A percentile compares a stretch with the other conserved stretches of the same genome.
phyloP scores from a whole-genome alignment of 2,113 vertebrate species.

The Illadopsis cleaveri region DNA sequence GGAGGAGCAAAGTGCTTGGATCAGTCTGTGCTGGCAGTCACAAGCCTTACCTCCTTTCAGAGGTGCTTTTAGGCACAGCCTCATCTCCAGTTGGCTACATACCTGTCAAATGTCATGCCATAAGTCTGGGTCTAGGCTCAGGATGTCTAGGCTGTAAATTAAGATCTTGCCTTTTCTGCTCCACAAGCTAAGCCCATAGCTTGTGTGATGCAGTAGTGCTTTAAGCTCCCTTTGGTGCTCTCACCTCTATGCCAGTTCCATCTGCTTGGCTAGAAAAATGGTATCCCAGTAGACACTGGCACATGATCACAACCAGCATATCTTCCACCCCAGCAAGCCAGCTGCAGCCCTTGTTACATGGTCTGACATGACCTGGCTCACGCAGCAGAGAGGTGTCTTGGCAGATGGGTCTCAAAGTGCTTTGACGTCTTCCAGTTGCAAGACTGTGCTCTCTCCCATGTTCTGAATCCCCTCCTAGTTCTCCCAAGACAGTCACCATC shows the following conservation, averaged over 20 bases:
- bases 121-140: neutral
- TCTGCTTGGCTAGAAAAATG: neutral
- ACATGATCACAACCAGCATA: neutral
- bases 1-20: neutral
- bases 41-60: neutral
- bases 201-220: neutral
- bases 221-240: neutral
- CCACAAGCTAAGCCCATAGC: neutral
- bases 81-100: neutral
- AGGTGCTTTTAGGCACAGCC: neutral
- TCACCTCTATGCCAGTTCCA: neutral
- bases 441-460: neutral
- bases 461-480: neutral
- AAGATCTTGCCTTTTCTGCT: neutral
- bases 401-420: neutral
- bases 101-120: neutral
- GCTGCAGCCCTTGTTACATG: neutral
- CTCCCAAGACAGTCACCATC: neutral
- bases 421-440: neutral
- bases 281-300: neutral
- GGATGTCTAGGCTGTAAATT: neutral
- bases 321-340: neutral
- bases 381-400: neutral
- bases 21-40: neutral
- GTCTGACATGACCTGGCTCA: neutral